Percentiles rank a stretch among this genome's conserved stretches.
These are phyloP conservation scores for Pseudochirops corinnae DNA, from an alignment of 2,797 vertebrate genomes.

Conservation along the genomic window DNA sequence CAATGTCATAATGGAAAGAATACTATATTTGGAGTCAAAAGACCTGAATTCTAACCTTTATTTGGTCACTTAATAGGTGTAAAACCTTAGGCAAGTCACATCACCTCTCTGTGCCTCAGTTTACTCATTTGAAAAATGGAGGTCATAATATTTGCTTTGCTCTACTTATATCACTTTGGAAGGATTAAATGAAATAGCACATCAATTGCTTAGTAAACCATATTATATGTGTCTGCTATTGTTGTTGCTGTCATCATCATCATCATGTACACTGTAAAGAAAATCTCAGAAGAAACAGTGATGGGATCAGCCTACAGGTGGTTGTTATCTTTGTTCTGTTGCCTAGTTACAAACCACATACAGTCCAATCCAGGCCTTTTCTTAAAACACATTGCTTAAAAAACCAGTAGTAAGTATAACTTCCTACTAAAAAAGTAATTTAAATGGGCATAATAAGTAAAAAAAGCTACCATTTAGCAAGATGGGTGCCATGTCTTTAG, in stretches of 20 bases:
- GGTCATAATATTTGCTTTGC: neutral
- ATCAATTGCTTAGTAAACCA: neutral
- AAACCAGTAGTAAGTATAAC: neutral
- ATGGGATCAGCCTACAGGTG: neutral
- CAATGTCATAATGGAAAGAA: neutral
- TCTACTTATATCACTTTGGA: neutral
- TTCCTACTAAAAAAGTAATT: neutral
- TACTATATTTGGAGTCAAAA: neutral
- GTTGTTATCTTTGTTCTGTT: neutral
- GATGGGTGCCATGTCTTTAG: neutral
- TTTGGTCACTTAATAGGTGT: neutral
- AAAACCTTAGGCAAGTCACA: neutral
- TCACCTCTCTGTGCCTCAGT: neutral
- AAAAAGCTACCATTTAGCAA: neutral
- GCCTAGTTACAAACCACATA: neutral
- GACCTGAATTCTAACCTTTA: neutral
- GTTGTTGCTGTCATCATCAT: neutral
- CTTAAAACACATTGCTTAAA: neutral
- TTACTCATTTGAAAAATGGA: neutral
- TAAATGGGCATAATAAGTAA: neutral
- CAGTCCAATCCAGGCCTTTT: neutral
- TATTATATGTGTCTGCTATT: neutral
- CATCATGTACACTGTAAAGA: neutral
- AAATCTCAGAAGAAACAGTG: neutral
- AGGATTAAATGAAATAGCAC: neutral